Percentiles rank a stretch among this genome's conserved stretches.
Conservation (phyloP, 2,888 invertebrate species). For the Xylota segnis region DNA sequence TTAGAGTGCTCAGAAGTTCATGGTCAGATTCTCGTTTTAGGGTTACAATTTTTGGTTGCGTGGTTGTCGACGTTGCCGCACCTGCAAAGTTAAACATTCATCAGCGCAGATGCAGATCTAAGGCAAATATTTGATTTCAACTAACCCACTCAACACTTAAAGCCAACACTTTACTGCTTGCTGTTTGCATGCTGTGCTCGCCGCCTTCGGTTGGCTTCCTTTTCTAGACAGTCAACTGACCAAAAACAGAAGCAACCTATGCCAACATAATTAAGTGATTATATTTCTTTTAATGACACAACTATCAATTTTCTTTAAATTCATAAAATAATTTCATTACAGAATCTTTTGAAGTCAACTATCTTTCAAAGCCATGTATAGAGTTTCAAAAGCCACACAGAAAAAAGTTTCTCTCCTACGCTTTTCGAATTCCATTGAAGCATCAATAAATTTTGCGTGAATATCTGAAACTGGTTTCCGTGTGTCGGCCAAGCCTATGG, state of each 20-base stretch:
- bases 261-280: conserved; percentile 9
- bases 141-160: conserved; percentile 17
- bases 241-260: conserved; percentile 19
- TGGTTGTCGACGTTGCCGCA: conserved; percentile 7
- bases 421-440: conserved; percentile 57
- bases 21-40: conserved; percentile 33
- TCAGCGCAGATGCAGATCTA: conserved; percentile 13
- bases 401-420: conserved; percentile 40
- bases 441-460: conserved; percentile 57
- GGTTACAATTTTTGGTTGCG: too few relatives aligned
- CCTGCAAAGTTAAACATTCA: conserved; percentile 3
- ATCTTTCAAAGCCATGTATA: not conserved
- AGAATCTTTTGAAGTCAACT: not conserved
- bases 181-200: not conserved
- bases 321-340: not conserved
- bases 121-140: not conserved
- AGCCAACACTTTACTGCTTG: not conserved
- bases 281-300: conserved; percentile 15
- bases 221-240: not conserved
- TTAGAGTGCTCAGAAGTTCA: conserved; percentile 32
- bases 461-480: conserved; percentile 48
- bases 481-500: conserved; percentile 45
- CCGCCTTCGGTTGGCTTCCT: not conserved
- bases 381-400: conserved; percentile 1
- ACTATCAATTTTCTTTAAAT: not conserved